Conservation (phyloP, 2,113 vertebrate species). For the Amphilophus citrinellus region DNA sequence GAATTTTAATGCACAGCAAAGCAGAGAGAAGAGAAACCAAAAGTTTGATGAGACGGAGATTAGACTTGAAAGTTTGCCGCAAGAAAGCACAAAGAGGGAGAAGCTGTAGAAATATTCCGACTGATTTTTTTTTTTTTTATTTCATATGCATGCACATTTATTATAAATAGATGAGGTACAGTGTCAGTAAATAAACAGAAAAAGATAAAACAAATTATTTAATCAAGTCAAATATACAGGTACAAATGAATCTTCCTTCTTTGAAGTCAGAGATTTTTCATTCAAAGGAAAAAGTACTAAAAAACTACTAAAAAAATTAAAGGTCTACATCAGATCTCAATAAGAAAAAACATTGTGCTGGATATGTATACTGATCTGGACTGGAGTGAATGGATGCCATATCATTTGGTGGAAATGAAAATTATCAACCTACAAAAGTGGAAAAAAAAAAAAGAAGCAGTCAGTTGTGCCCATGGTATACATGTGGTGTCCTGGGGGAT, state of each 20-base stretch:
- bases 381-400: too few relatives aligned
- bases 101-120: neutral
- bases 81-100: neutral
- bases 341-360: too few relatives aligned
- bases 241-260: neutral
- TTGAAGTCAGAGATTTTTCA: neutral
- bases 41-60: neutral
- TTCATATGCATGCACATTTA: constrained; percentile 4
- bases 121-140: neutral
- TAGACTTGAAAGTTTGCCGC: neutral
- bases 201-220: neutral
- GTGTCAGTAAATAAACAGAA: neutral
- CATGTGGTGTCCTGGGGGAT: too few relatives aligned
- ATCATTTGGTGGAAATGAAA: too few relatives aligned
- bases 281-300: neutral
- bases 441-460: too few relatives aligned
- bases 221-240: neutral
- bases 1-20: constrained; percentile 7
- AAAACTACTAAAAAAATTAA: too few relatives aligned
- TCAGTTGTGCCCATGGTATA: too few relatives aligned
- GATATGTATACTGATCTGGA: too few relatives aligned
- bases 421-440: too few relatives aligned
- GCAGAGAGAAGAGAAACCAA: neutral
- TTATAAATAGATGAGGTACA: neutral
- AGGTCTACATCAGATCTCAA: too few relatives aligned